These are phyloP conservation scores for Pogoniulus pusillus DNA, from an alignment of 2,797 vertebrate species.

Conservation along the genomic window DNA sequence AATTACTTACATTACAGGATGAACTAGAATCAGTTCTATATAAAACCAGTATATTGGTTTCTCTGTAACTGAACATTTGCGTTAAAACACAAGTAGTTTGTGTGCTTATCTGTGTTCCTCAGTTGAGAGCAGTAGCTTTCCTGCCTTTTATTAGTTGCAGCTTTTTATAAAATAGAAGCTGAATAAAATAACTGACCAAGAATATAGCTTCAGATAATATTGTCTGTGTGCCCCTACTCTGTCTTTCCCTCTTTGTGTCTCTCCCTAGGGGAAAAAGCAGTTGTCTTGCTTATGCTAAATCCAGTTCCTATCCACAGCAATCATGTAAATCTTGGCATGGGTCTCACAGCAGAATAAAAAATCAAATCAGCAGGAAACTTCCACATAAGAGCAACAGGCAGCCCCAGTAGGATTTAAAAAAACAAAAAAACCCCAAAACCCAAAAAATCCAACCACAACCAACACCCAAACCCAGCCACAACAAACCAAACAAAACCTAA, in stretches of 20 bases:
- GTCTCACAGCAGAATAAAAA: conserved; percentile 56
- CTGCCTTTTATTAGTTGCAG: conserved; percentile 68
- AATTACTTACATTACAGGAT: background rate
- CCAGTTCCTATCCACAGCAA: conserved; percentile 59
- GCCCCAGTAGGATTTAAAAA: background rate
- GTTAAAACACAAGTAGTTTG: conserved; percentile 32
- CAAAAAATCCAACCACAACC: too few relatives aligned
- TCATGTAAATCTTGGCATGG: conserved; percentile 72
- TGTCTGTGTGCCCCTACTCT: conserved; percentile 44
- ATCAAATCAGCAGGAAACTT: conserved; percentile 66
- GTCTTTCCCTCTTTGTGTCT: conserved; percentile 67
- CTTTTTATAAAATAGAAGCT: conserved; percentile 59
- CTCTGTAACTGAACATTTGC: background rate
- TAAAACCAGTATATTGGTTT: background rate
- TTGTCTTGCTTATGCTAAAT: conserved; percentile 73
- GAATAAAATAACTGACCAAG: conserved; percentile 69
- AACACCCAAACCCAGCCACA: too few relatives aligned
- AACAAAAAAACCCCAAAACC: background rate
- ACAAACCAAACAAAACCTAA: too few relatives aligned
- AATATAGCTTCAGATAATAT: conserved; percentile 66
- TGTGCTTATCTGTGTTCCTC: conserved; percentile 53
- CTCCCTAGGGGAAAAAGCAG: conserved; percentile 67
- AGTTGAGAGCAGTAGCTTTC: conserved; percentile 23
- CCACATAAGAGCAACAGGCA: conserved; percentile 69
- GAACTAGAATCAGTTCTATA: background rate